Base-by-base conservation (phyloP, 1,140 invertebrate genomes). In the Drosophila busckii region DNA sequence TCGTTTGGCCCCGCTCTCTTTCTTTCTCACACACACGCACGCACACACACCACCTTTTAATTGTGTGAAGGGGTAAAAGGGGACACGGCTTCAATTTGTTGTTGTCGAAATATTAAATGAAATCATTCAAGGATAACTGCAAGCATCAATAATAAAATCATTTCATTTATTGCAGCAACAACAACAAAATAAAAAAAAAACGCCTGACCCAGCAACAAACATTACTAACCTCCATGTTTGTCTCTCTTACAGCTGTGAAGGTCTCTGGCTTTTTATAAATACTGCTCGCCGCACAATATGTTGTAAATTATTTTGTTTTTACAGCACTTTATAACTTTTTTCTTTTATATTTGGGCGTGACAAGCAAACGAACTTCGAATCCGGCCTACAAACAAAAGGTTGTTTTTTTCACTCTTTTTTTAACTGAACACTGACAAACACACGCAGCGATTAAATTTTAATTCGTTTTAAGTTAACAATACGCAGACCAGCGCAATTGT, bases 71-170 rank as follows among this genome's bases (percentile, higher is more conserved):
- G 26, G 32, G 34, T 15, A 15, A 28, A 50, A 31, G 38, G 56
- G 38, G 23, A 44, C 62, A 65, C 38, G 45, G 34, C 48, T 35
- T 19, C 34, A 53, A 49, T 63, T 66, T 61, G 50, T 61, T 61
- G 50, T 55, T 61, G 58, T 31, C 49, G 16, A 56, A 34, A 71
- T 70, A 63, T 58, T 49, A 64, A 80, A 78, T 78, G 56, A 78
- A 80, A 80, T 78, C 73, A 78, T 80, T 71, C 73, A 78, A 78
- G 68, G 68, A 70, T 45, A 78, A 60, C 62, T 17, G 10, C 53
- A 46, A 59, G 56, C 56, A 68, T 75, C 64, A 75, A 75, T 75
- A 65, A 68, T 64, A 76, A 65, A 68, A 61, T 26, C 58, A 68
- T 68, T 67, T 26, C 58, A 68, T 68, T 67, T 28, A 40, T 44